Evolutionary conservation across 1,140 invertebrate species (phyloP), one percentile per base, ranked within the genome.

Genomic region (Calephelis virginiensis): DNA sequence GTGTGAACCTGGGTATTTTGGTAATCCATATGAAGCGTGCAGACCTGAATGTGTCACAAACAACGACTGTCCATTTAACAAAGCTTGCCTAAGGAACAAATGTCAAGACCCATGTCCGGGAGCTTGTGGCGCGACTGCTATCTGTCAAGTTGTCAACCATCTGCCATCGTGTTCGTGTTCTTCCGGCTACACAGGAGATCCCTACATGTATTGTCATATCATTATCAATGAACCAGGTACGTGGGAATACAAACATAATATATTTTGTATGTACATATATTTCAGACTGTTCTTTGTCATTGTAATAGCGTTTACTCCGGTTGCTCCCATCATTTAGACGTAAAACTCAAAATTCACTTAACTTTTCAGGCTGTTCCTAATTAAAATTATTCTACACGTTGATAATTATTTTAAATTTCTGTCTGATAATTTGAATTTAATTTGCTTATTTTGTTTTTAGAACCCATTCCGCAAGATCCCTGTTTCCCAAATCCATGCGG

Each of bases 401-500:
- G 40, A 60, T 59, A 94, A 95, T 0, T 94, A 96, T 83, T 95
- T 95, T 85, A 85, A 95, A 13, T 95, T 76, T 92, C 94, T 50
- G 94, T 95, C 69, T 96, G 95, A 91, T 92, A n/a, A 64, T 94
- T 1, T 85, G 93, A 95, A 74, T 94, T 94, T 73, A 92, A 87
- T n/a, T 95, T 94, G 47, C 94, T 95, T 10, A 59, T 69, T 66
- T 68, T 65, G 72, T 63, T 68, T 90, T 69, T 59, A 88, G 90
- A 81, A 71, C 76, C 80, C 47, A 64, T 73, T 48, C 75, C 80
- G 12, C 64, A 81, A 77, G 92, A 93, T 85, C 94, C 94, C 6
- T 96, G 95, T 78, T 77, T 86, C 64, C 95, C 94, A 66, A 93
- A 94, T 66, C 95, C 95, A 40, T 96, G 95, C 77, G 95, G 95